A percentile compares a stretch with the other conserved stretches of the same genome.
Evolutionary conservation across 2,113 vertebrate species (phyloP).

Genomic region (Sterrhoptilus dennistouni): DNA sequence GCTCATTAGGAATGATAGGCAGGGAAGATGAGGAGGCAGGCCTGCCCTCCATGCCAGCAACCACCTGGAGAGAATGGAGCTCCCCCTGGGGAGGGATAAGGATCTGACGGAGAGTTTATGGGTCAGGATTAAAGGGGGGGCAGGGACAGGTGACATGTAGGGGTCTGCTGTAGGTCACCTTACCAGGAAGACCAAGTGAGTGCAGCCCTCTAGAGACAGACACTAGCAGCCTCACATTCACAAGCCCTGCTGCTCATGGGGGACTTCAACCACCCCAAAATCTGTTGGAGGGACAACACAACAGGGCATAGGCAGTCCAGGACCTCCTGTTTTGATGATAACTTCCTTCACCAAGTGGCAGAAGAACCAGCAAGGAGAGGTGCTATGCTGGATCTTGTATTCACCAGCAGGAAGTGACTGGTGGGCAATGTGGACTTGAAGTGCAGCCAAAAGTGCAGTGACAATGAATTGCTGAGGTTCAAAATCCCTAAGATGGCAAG

Average conservation of each 20-base stretch:
- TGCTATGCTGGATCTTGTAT: not conserved
- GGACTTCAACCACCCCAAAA: not conserved
- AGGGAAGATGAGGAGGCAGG: not conserved
- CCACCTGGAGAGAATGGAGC: not conserved
- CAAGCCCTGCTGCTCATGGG: not conserved
- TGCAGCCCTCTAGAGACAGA: not conserved
- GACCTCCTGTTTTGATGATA: not conserved
- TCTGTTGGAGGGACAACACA: not conserved
- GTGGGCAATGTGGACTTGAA: not conserved
- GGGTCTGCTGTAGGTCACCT: not conserved
- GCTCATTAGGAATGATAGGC: accelerated
- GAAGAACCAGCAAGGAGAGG: not conserved
- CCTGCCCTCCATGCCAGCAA: too few relatives aligned
- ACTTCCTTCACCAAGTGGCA: not conserved
- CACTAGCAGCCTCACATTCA: not conserved
- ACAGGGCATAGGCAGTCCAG: not conserved
- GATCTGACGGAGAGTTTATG: not conserved
- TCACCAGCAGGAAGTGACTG: not conserved
- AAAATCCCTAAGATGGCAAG: not conserved
- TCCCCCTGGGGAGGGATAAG: not conserved
- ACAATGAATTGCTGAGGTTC: not conserved
- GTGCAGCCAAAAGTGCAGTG: not conserved
- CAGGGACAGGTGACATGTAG: not conserved
- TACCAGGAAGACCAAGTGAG: not conserved
- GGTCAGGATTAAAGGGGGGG: not conserved